Evolutionary conservation across 2,113 vertebrate genomes (phyloP), one percentile per base, ranked within the genome.

Genomic region (Lanius ludovicianus): DNA sequence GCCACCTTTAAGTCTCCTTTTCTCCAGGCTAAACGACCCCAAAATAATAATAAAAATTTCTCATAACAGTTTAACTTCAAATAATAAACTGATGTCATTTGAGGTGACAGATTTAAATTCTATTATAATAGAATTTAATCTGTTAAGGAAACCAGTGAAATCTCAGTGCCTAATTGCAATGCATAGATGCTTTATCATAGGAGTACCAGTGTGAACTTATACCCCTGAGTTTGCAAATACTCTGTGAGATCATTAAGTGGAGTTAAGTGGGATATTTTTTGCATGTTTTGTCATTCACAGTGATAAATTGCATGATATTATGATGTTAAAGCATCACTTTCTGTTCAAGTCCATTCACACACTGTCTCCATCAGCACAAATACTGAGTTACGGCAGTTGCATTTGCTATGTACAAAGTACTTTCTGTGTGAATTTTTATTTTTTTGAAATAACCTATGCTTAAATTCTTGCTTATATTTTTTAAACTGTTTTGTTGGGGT

Each of bases 401-500:
- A 14, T 14, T 83, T 25, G 9, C 33, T 30, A 1, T 24, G 6
- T 10, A 8, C 49, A 5, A 69, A 35, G 22, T 49, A 17, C 13
- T 65, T 65, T 7, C 8, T 50, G 20, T 27, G 15, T 30, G 14
- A 67, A 5, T 56, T 73, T 82, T 85, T 35, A 33, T 83, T 76
- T 88, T 25, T 22, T 31, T 62, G 39, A 75, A 70, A 60, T 82
- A 41, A 8, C 1, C 3, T 37, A 25, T 53, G 16, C 18, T 73
- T 56, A 27, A 63, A 56, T 57, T 50, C 25, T 77, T 55, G 9
- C 8, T 90, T 1, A 1, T 68, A 11, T 31, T 70, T 89, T 77
- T 68, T 1, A 50, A 74, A 41, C 9, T 30, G 14, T 47, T 56
- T 49, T 13, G 2, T n/a, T 33, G 10, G 10, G 2, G 0, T 3